A percentile compares a stretch with the other conserved stretches of the same genome.
These are phyloP conservation scores for Tigriopus japonicus DNA, from an alignment of 1,140 invertebrate genomes.

Conservation along the genomic window DNA sequence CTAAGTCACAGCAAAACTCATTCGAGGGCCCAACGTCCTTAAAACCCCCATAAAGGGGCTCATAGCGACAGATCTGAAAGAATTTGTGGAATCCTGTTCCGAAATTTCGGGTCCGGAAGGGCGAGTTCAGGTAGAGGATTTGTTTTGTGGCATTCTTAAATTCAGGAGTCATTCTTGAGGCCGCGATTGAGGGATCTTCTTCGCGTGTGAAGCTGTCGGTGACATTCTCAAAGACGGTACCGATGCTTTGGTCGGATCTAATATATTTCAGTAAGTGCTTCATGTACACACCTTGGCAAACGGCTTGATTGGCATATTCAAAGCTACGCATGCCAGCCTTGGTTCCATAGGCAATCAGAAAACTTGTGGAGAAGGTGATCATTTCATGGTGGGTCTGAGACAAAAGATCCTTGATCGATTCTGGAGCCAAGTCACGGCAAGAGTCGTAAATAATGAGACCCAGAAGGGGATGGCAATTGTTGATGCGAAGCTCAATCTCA, in stretches of 20 bases:
- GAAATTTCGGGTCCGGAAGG: not conserved
- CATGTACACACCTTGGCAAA: slow-evolving; percentile 6
- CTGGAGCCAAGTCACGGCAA: slow-evolving; percentile 3
- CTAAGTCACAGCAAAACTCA: not conserved
- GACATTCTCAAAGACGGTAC: not conserved
- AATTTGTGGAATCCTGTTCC: not conserved
- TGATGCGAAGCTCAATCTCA: not conserved
- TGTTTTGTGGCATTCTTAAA: slow-evolving; percentile 2
- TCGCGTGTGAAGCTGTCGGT: not conserved
- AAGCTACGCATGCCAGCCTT: not conserved
- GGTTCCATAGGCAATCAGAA: slow-evolving; percentile 12
- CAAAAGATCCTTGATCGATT: not conserved
- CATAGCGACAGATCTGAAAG: slow-evolving; percentile 6
- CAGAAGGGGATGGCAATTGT: not conserved
- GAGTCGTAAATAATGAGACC: slow-evolving; percentile 12
- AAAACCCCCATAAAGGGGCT: not conserved
- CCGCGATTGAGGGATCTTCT: not conserved
- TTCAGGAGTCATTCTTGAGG: slow-evolving; percentile 3
- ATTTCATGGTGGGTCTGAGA: not conserved
- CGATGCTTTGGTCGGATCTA: not conserved
- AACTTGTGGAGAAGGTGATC: not conserved
- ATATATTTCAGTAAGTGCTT: slow-evolving; percentile 10
- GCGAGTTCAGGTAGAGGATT: not conserved
- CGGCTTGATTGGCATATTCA: not conserved
- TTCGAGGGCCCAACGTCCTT: not conserved